These are phyloP conservation scores for Peucedramus taeniatus DNA, from an alignment of 2,113 vertebrate species.

Conservation along the genomic window DNA sequence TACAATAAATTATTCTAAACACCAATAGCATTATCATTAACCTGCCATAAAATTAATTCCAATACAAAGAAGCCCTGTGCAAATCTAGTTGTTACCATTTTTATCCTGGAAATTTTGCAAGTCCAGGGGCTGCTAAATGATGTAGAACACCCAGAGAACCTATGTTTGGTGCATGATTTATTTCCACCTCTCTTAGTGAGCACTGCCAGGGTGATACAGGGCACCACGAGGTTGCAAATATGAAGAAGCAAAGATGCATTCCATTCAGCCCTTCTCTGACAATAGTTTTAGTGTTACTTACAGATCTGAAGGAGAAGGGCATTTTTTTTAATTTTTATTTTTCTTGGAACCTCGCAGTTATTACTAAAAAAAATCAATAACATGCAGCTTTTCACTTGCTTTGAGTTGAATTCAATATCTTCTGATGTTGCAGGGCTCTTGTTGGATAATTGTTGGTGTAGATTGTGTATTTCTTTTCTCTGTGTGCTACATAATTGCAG, in stretches of 20 bases:
- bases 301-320: not conserved
- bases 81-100: not conserved
- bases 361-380: not conserved
- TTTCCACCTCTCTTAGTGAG: not conserved
- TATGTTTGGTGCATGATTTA: not conserved
- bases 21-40: not conserved
- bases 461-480: not conserved
- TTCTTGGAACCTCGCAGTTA: not conserved
- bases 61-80: not conserved
- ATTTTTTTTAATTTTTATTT: not conserved
- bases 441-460: not conserved
- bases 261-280: not conserved
- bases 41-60: not conserved
- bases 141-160: not conserved
- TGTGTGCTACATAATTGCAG: not conserved
- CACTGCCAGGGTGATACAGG: not conserved
- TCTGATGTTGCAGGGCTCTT: not conserved
- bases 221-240: accelerated
- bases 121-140: not conserved
- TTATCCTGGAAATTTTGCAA: not conserved
- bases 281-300: not conserved
- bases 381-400: not conserved
- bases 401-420: not conserved
- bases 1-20: not conserved
- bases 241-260: not conserved